Percentiles rank a stretch among this genome's conserved stretches.
Evolutionary conservation across 2,797 vertebrate genomes (phyloP).

Genomic region (Notoglanidium macrostoma): DNA sequence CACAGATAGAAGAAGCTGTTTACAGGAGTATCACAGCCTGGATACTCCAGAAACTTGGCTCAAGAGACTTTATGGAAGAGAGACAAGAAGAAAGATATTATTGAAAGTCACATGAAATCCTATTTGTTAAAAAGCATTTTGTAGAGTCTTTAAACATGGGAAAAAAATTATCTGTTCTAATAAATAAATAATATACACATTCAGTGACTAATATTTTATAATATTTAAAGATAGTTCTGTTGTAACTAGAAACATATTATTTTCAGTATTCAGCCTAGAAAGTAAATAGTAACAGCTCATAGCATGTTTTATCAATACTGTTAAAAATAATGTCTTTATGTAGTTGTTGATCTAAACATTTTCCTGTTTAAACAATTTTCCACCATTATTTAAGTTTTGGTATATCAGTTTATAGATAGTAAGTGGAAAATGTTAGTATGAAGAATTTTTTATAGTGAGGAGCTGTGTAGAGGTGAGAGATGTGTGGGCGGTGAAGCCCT

Average conservation of each 20-base stretch:
- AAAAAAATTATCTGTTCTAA: neutral
- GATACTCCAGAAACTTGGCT: neutral
- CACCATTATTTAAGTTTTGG: neutral
- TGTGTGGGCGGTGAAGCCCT: constrained; percentile 58
- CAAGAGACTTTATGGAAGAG: neutral
- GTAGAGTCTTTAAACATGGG: neutral
- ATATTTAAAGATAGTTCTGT: neutral
- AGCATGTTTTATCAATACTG: neutral
- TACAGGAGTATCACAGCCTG: neutral
- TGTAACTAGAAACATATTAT: neutral
- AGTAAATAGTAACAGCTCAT: neutral
- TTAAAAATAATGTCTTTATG: neutral
- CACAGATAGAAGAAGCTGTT: neutral
- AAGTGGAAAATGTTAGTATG: constrained; percentile 50
- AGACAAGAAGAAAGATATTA: neutral
- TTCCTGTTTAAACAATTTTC: constrained; percentile 7
- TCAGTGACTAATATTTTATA: neutral
- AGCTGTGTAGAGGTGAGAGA: constrained; percentile 47
- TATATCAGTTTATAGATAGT: constrained; percentile 22
- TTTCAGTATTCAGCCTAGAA: neutral
- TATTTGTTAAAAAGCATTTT: neutral
- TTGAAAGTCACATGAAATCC: neutral
- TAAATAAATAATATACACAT: neutral
- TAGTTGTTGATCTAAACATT: neutral
- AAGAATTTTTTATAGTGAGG: constrained; percentile 4